Base-by-base conservation (phyloP, 1,140 invertebrate species). In the Panonychus citri region DNA sequence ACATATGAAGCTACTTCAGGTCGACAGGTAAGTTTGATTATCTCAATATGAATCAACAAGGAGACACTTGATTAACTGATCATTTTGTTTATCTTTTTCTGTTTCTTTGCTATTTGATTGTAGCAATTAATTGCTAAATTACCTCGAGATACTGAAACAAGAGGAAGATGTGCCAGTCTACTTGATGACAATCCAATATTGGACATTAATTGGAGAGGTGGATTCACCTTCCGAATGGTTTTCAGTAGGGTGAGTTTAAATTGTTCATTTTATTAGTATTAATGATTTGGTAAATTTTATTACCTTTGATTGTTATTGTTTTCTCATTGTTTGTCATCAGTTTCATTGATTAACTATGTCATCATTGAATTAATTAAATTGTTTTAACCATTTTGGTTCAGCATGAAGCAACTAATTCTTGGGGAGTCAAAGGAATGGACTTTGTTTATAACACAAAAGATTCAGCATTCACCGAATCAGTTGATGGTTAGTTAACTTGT, bases 361-460 rank as follows among this genome's bases (percentile, higher is more conserved):
- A 34, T 34, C 5, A 34, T 34, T 24, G 4, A 51, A 58, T 42
- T 25, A 46, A 10, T n/a, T 34, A 2, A 19, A 42, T 51, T 7
- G n/a, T 15, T 27, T 54, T 26, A 13, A 46, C n/a, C 30, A 42
- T 46, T 46, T n/a, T 46, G n/a, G 10, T 46, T 46, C 25, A 58
- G 48, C 21, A 26, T 37, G 26, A 42, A 25, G 55, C 57, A 13
- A 51, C 43, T 27, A 53, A 58, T 28, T 57, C 54, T 7, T 66
- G 64, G 64, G 60, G 57, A 21, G 26, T 65, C 15, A 53, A 62
- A 13, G 56, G 57, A 19, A 62, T 66, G 59, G 61, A 66, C 49
- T 46, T 66, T 24, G 24, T 62, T 13, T 66, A 66, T 51, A 64
- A 66, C 51, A 65, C 64, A 17, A 58, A 52, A 15, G 62, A 59